Evolutionary conservation across 2,797 vertebrate species (phyloP).

Genomic region (Geotrypetes seraphini): DNA sequence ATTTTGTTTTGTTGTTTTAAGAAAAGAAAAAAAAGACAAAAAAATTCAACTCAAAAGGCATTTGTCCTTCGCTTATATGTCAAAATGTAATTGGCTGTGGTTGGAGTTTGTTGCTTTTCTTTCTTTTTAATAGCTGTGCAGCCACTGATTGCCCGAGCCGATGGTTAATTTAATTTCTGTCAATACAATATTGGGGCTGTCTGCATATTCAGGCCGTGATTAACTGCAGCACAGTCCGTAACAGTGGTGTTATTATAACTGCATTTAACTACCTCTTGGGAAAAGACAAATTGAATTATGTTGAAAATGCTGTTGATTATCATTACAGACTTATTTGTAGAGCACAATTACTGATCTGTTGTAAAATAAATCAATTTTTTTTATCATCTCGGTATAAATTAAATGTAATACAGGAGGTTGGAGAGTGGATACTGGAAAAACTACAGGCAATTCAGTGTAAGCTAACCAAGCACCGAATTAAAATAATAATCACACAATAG

Average conservation of each 20-base stretch:
- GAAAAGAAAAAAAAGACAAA: no score
- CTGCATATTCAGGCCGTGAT: slow-evolving; percentile 72
- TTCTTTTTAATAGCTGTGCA: slow-evolving; percentile 71
- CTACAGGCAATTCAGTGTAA: slow-evolving; percentile 41
- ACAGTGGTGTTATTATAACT: slow-evolving; percentile 68
- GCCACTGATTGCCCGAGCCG: slow-evolving; percentile 67
- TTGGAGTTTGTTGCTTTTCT: slow-evolving; percentile 67
- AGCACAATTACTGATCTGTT: slow-evolving; percentile 79
- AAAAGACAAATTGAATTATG: slow-evolving; percentile 77
- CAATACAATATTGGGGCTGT: slow-evolving; percentile 76
- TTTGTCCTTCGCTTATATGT: slow-evolving; percentile 61
- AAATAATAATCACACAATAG: slow-evolving; percentile 50
- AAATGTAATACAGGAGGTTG: slow-evolving; percentile 52
- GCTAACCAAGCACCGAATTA: slow-evolving; percentile 44
- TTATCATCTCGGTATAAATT: slow-evolving; percentile 72
- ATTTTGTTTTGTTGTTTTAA: no score
- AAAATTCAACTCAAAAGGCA: slow-evolving; percentile 48
- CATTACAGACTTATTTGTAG: slow-evolving; percentile 76
- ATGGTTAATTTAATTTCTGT: slow-evolving; percentile 80
- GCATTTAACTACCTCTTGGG: slow-evolving; percentile 74
- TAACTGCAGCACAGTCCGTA: slow-evolving; percentile 68
- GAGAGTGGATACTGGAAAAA: slow-evolving; percentile 42
- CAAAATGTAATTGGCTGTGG: slow-evolving; percentile 70
- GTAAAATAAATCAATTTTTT: slow-evolving; percentile 81
- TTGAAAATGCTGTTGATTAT: slow-evolving; percentile 76